Percentiles rank a stretch among this genome's conserved stretches.
Conservation (phyloP, 2,113 vertebrate species). For the Zosterops japonicus region DNA sequence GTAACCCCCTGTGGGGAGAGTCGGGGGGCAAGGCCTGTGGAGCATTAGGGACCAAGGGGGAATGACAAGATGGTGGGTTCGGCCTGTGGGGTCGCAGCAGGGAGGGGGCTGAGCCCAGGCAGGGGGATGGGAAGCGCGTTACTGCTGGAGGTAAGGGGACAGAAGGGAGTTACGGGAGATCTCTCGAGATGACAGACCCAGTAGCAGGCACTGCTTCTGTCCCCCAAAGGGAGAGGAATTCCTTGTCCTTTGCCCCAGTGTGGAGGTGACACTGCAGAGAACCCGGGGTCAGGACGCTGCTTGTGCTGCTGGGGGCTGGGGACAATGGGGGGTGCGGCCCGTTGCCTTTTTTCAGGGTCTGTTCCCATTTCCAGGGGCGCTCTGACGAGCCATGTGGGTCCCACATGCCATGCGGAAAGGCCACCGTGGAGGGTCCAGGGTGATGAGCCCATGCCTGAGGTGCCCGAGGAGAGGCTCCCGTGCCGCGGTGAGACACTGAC, state of each 20-base stretch:
- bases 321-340: fast-evolving
- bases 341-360: background rate
- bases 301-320: background rate
- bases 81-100: background rate
- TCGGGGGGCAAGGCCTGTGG: no score
- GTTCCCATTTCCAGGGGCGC: background rate
- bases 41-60: no score
- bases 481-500: fast-evolving
- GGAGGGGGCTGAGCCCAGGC: background rate
- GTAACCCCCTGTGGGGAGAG: background rate
- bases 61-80: no score
- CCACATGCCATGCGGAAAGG: fast-evolving
- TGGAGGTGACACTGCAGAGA: background rate
- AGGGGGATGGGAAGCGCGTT: background rate
- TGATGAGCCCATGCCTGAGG: background rate
- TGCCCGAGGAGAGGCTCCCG: fast-evolving
- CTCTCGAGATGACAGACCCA: fast-evolving
- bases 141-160: no score
- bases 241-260: fast-evolving
- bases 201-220: background rate
- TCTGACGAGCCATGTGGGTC: fast-evolving
- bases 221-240: background rate
- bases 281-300: fast-evolving
- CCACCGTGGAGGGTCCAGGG: fast-evolving
- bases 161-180: background rate